Evolutionary conservation across 2,113 vertebrate species (phyloP).

Genomic region (Charina bottae): DNA sequence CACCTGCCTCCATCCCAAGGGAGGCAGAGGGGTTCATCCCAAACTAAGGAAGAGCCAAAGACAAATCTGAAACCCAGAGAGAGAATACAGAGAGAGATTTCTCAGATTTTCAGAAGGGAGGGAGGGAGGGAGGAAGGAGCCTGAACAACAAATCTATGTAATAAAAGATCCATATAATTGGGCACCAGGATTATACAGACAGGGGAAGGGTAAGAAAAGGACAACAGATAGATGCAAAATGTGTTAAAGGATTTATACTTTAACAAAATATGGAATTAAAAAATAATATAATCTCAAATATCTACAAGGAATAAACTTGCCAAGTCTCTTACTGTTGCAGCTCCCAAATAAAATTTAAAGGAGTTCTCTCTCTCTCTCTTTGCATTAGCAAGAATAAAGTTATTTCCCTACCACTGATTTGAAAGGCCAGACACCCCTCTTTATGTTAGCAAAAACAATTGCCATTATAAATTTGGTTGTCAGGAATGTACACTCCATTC

Average conservation of each 20-base stretch:
- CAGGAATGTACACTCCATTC: too few species aligned
- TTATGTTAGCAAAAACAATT: too few species aligned
- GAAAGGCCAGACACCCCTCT: too few species aligned
- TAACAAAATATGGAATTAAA: background rate
- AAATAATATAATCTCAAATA: constrained; percentile 27
- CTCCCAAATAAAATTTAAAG: constrained; percentile 10
- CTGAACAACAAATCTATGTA: constrained; percentile 56
- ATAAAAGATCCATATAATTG: constrained; percentile 59
- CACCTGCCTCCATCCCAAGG: constrained; percentile 98
- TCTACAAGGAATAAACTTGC: constrained; percentile 45
- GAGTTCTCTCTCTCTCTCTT: background rate
- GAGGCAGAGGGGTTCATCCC: constrained; percentile 79
- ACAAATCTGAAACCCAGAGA: constrained; percentile 73
- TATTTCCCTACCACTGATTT: too few species aligned
- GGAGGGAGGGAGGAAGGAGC: constrained; percentile 44
- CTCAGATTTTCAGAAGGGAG: background rate
- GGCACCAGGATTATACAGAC: constrained; percentile 39
- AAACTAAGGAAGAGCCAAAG: constrained; percentile 77
- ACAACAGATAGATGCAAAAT: background rate
- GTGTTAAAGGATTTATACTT: background rate
- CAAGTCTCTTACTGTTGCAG: constrained; percentile 54
- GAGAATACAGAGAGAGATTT: constrained; percentile 47
- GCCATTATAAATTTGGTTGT: too few species aligned
- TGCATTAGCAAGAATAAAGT: constrained; percentile 5
- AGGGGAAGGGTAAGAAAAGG: constrained; percentile 9